Evolutionary conservation across 2,113 vertebrate species (phyloP), one percentile per base, ranked within the genome.

Genomic region (Hippocampus comes): DNA sequence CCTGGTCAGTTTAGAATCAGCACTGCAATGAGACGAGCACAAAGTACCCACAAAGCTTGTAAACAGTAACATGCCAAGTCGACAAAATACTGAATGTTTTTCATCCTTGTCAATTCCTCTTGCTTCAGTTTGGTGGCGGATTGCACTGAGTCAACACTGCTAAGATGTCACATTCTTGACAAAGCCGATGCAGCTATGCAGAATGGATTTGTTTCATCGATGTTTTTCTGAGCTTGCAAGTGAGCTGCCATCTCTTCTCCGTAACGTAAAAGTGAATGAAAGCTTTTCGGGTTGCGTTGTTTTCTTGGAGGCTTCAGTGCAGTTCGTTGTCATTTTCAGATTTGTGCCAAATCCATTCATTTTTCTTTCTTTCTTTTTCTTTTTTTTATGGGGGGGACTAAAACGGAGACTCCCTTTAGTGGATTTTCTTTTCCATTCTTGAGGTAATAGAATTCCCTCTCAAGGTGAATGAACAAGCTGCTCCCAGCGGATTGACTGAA

Each of bases 391-490:
- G 10, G 10, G 10, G 5, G 34, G 38, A 20, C 14, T 21, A 65
- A 61, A 59, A 63, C 18, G 46, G 30, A 70, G 30, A 73, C 73
- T 30, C 56, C 27, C 55, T 61, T 71, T 67, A 76, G 57, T 59
- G 68, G 67, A 67, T 72, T 53, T 68, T 63, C 46, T 55, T 63
- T 73, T 75, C 41, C 60, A 17, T 41, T 48, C 34, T 56, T 75
- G 56, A 75, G 75, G 72, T 83, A 75, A 82, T 71, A 75, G 38
- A 76, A 77, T 73, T 71, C 67, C 20, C 43, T 77, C 70, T 27
- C 78, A 43, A 30, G 41, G 66, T 51, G 49, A 77, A 69, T 75
- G 56, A 30, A 25, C 70, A 59, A 69, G 57, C 72, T 66, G 49
- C 68, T 69, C 21, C 57, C 42, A 48, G 67, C 63, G 68, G 70